Percentiles rank a stretch among this genome's conserved stretches.
These are phyloP conservation scores for Hippocampus abdominalis DNA, from an alignment of 2,113 vertebrate genomes.

Conservation along the genomic window DNA sequence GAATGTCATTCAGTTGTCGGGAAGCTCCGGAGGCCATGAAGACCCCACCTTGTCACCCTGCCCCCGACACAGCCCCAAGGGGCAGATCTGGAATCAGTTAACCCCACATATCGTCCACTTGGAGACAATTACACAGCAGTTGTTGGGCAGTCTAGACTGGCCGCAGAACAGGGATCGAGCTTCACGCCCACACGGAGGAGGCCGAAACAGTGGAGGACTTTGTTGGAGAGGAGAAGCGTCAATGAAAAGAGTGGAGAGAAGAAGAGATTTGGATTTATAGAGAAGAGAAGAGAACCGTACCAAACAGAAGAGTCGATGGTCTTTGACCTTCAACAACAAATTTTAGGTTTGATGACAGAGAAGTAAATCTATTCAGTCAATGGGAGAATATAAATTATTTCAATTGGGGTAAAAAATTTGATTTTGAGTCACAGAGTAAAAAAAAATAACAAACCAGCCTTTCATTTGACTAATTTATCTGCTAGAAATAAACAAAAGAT, in stretches of 20 bases:
- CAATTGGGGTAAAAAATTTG: not conserved
- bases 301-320: not conserved
- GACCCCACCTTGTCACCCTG: conserved; percentile 31
- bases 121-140: conserved; percentile 46
- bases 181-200: conserved; percentile 41
- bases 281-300: conserved; percentile 6
- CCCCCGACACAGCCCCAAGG: conserved; percentile 8
- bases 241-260: conserved; percentile 6
- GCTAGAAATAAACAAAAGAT: not conserved
- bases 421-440: not conserved
- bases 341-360: not conserved
- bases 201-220: conserved; percentile 54
- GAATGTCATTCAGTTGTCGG: conserved; percentile 28
- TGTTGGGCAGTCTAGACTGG: conserved; percentile 44
- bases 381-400: not conserved
- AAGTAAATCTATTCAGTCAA: not conserved
- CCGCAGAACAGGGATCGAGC: conserved; percentile 42
- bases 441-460: too few relatives aligned
- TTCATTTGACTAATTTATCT: not conserved
- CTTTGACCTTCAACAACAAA: conserved; percentile 1
- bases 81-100: conserved; percentile 52
- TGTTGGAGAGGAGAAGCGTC: conserved; percentile 38
- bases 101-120: conserved; percentile 25
- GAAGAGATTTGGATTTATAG: conserved; percentile 7
- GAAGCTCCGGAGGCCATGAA: conserved; percentile 10